These are phyloP conservation scores for Holothuria scabra DNA, from an alignment of 53 echinoderm and acorn worm species.

Conservation along the genomic window DNA sequence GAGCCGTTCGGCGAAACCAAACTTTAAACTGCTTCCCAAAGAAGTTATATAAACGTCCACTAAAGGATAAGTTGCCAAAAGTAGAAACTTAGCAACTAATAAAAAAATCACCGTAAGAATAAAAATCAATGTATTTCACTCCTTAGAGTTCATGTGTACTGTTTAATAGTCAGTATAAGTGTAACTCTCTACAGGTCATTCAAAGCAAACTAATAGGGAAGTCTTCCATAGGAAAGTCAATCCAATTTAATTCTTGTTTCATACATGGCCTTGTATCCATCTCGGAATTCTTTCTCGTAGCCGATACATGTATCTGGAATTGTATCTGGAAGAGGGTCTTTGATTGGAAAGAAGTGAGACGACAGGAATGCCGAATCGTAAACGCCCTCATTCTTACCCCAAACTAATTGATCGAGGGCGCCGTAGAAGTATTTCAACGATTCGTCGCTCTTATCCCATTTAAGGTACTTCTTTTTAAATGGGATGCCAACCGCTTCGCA, in stretches of 20 bases:
- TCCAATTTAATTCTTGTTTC: not conserved
- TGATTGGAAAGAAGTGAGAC: not conserved
- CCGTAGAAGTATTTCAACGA: constrained; percentile 30
- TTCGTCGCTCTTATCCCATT: constrained; percentile 18
- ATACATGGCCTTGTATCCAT: constrained; percentile 17
- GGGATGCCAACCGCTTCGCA: constrained; percentile 25
- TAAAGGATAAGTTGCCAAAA: too few relatives aligned
- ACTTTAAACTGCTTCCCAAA: too few relatives aligned
- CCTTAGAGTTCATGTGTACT: too few relatives aligned
- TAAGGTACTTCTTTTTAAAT: constrained; percentile 17
- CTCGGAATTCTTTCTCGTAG: not conserved
- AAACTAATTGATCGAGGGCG: constrained; percentile 22
- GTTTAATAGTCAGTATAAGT: too few relatives aligned
- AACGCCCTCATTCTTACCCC: constrained; percentile 25
- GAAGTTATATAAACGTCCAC: too few relatives aligned
- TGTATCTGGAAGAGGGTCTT: not conserved
- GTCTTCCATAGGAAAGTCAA: not conserved
- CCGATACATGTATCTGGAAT: not conserved
- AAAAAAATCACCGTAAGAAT: too few relatives aligned
- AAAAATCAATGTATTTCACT: too few relatives aligned
- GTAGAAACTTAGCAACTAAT: too few relatives aligned
- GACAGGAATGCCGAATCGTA: constrained; percentile 28
- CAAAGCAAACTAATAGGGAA: not conserved
- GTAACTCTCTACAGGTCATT: too few relatives aligned
- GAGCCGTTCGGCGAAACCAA: too few relatives aligned